A percentile compares a stretch with the other conserved stretches of the same genome.
These are phyloP conservation scores for Siniperca scherzeri DNA, from an alignment of 2,797 vertebrate species.

Conservation along the genomic window DNA sequence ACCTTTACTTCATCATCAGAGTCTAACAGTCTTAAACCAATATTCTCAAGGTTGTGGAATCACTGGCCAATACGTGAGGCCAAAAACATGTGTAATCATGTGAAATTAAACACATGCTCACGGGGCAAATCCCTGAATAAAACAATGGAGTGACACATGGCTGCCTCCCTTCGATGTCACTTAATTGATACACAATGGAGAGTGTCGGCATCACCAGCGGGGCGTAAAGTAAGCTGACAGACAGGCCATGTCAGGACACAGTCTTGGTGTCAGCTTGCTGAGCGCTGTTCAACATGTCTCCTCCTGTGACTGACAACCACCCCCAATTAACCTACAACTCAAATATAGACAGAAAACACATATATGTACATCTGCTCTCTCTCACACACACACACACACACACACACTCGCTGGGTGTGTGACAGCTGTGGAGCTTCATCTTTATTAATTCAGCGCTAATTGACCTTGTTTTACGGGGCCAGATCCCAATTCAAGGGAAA, in stretches of 20 bases:
- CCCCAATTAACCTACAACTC: slow-evolving; percentile 79
- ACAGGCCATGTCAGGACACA: slow-evolving; percentile 72
- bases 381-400: slow-evolving; percentile 6
- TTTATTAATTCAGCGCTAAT: slow-evolving; percentile 69
- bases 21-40: not conserved
- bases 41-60: not conserved
- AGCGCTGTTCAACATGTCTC: slow-evolving; percentile 69
- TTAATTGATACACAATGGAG: slow-evolving; percentile 77
- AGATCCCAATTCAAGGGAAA: slow-evolving; percentile 14
- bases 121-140: slow-evolving; percentile 51
- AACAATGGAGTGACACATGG: slow-evolving; percentile 67
- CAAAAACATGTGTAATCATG: slow-evolving; percentile 49
- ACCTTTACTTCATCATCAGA: not conserved
- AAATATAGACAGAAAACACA: slow-evolving; percentile 59
- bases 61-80: not conserved
- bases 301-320: slow-evolving; percentile 75
- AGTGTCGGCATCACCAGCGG: slow-evolving; percentile 58
- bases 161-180: slow-evolving; percentile 60
- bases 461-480: slow-evolving; percentile 64
- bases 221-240: slow-evolving; percentile 73
- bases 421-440: slow-evolving; percentile 61
- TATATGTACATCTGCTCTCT: slow-evolving; percentile 67
- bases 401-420: slow-evolving; percentile 22
- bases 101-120: slow-evolving; percentile 76
- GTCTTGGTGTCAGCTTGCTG: slow-evolving; percentile 67